A percentile compares a stretch with the other conserved stretches of the same genome.
These are phyloP conservation scores for Orchesella cincta DNA, from an alignment of 1,140 invertebrate genomes.

Conservation along the genomic window DNA sequence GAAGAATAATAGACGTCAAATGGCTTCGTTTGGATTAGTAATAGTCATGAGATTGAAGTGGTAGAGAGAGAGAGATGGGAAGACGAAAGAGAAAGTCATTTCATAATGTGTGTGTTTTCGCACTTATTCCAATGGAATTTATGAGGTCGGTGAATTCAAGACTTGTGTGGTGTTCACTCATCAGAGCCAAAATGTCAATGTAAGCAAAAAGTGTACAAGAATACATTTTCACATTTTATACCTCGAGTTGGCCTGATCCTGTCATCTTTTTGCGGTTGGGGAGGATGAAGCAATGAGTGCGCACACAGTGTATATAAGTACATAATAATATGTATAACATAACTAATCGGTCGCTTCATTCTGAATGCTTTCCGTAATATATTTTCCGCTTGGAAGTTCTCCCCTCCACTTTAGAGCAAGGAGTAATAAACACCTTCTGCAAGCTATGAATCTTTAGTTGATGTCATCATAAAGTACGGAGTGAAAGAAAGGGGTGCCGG, in stretches of 20 bases:
- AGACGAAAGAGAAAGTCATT: neutral
- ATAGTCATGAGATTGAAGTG: neutral
- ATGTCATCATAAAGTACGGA: too few relatives aligned
- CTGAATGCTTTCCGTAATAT: too few relatives aligned
- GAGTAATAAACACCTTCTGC: neutral
- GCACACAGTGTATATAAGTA: too few relatives aligned
- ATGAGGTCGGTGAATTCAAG: slow-evolving; percentile 12
- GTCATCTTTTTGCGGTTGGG: neutral
- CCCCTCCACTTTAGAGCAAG: too few relatives aligned
- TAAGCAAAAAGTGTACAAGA: too few relatives aligned
- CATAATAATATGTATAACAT: neutral
- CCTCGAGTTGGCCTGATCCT: neutral
- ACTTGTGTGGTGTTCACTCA: neutral
- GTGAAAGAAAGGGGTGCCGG: too few relatives aligned
- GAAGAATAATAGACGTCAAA: neutral
- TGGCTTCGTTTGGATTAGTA: neutral
- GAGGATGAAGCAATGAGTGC: too few relatives aligned
- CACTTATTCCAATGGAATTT: neutral
- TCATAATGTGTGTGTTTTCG: neutral
- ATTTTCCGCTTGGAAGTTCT: too few relatives aligned
- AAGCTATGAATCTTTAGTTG: neutral
- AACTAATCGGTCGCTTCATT: neutral
- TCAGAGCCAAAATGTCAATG: too few relatives aligned
- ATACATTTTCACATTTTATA: too few relatives aligned
- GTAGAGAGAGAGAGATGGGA: neutral